Evolutionary conservation across 2,888 invertebrate species (phyloP).

Genomic region (Lithosia quadra): DNA sequence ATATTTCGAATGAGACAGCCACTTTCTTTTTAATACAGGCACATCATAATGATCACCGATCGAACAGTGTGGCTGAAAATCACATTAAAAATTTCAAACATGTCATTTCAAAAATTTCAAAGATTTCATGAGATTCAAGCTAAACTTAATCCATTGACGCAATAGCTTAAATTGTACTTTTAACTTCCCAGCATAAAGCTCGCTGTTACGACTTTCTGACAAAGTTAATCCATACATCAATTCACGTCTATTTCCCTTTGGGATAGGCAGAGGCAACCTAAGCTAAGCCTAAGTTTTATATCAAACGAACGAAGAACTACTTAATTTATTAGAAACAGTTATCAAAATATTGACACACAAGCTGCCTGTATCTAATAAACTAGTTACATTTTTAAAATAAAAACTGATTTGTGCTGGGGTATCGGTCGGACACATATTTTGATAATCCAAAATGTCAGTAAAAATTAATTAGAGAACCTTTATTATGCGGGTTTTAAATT

Average conservation of each 20-base stretch:
- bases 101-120: neutral
- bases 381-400: neutral
- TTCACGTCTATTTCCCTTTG: too few relatives aligned
- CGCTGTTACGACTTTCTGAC: neutral
- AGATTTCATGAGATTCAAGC: slow-evolving; percentile 13
- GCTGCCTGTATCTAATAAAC: neutral
- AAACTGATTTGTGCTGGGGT: neutral
- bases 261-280: too few relatives aligned
- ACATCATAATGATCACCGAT: too few relatives aligned
- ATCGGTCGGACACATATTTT: neutral
- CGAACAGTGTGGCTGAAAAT: too few relatives aligned
- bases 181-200: neutral
- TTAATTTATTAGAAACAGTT: too few relatives aligned
- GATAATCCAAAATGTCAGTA: neutral
- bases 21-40: too few relatives aligned
- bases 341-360: too few relatives aligned
- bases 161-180: neutral
- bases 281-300: too few relatives aligned
- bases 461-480: neutral
- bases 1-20: too few relatives aligned
- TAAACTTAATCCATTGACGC: neutral
- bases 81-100: too few relatives aligned
- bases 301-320: neutral
- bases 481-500: neutral
- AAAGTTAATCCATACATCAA: too few relatives aligned